Evolutionary conservation across 2,113 vertebrate species (phyloP), one percentile per base, ranked within the genome.

Genomic region (Heterotis niloticus): DNA sequence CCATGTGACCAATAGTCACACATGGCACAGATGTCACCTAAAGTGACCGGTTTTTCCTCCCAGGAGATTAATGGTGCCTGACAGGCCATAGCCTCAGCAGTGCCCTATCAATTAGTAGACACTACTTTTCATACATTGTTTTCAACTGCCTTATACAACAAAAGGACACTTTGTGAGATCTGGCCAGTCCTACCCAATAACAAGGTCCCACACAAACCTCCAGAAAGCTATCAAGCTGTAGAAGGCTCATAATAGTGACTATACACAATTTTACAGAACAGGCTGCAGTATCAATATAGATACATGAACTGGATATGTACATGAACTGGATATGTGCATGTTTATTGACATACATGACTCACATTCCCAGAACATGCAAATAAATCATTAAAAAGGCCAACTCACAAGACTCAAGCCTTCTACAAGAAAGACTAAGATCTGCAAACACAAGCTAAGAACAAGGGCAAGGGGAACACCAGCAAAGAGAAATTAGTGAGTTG

Each of bases 1-100:
- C 34, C 54, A n/a, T 10, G 17, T 24, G 10, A 64, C 24, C 51
- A 77, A 67, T 67, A 24, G 24, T 18, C 75, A 17, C 1, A 51
- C 12, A 14, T 34, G 69, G 69, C 11, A 71, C 34, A 51, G 44
- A 71, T 20, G 3, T 34, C 18, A 76, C 57, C 84, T 78, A 86
- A 85, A 81, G 84, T 81, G 82, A 86, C 84, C 77, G 68, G 59
- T 76, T 26, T 80, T 86, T 89, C 87, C 86, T 89, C 88, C 71
- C 81, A 78, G 74, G 86, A 86, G 88, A 91, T 91, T 92, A 90
- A 93, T 88, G 74, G 66, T 78, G 87, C 84, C 87, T 88, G 91
- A 91, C 90, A 89, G 88, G 83, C 83, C 81, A 76, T 82, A 87
- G 79, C 79, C 79, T 85, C 84, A 71, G 66, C 65, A 66, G 29